Evolutionary conservation across 2,888 invertebrate genomes (phyloP).

Genomic region (Siphlonurus alternatus): DNA sequence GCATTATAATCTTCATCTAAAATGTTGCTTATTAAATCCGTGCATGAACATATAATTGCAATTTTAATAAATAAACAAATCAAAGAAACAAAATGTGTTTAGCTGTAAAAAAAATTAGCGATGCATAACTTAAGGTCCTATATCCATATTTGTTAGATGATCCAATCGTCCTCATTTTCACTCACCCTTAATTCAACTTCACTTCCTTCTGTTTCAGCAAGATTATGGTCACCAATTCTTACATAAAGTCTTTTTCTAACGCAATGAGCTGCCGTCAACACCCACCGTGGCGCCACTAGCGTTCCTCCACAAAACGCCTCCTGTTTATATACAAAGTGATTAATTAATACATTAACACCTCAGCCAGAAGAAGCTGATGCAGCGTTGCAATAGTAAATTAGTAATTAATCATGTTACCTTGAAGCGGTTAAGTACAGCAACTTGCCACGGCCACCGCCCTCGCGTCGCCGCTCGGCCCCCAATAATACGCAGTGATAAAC

Average conservation of each 20-base stretch:
- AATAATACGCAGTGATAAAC: constrained; percentile 37
- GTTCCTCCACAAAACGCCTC: constrained; percentile 85
- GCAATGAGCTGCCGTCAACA: constrained; percentile 78
- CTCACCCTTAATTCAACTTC: constrained; percentile 57
- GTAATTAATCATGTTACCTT: too few relatives aligned
- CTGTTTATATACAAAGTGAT: constrained; percentile 26
- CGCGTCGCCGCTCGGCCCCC: constrained; percentile 65
- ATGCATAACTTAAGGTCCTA: too few relatives aligned
- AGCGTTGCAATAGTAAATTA: not conserved
- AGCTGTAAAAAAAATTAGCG: too few relatives aligned
- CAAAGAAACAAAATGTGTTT: too few relatives aligned
- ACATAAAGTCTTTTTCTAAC: constrained; percentile 59
- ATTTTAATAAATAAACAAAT: too few relatives aligned
- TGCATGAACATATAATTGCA: too few relatives aligned
- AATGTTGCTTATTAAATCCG: too few relatives aligned
- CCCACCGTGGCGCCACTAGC: constrained; percentile 62
- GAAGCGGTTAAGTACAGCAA: constrained; percentile 69
- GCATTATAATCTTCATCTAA: too few relatives aligned
- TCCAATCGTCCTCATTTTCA: too few relatives aligned
- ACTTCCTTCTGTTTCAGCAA: constrained; percentile 51
- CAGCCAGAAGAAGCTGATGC: not conserved
- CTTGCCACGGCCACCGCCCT: constrained; percentile 92
- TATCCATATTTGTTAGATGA: too few relatives aligned
- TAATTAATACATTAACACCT: constrained; percentile 1
- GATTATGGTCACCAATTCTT: constrained; percentile 72